These are phyloP conservation scores for Candoia aspera DNA, from an alignment of 2,113 vertebrate genomes.

Conservation along the genomic window DNA sequence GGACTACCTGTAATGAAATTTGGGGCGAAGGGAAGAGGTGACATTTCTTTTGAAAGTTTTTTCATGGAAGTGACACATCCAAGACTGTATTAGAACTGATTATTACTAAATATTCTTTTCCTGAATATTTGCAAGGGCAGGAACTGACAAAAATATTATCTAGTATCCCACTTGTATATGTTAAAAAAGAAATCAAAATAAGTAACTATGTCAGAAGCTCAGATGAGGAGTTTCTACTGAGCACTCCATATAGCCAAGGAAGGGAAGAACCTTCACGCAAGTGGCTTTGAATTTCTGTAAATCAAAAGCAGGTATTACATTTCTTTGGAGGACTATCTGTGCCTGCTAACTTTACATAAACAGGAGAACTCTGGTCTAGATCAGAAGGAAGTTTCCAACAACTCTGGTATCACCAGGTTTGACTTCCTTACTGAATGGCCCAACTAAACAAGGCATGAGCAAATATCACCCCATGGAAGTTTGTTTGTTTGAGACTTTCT, in stretches of 20 bases:
- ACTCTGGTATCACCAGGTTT: not conserved
- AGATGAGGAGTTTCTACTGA: no score
- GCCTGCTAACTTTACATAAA: not conserved
- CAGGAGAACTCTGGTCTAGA: not conserved
- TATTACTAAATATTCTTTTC: not conserved
- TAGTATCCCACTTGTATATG: no score
- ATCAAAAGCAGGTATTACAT: not conserved
- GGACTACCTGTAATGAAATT: not conserved
- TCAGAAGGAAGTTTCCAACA: not conserved
- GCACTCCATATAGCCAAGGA: not conserved
- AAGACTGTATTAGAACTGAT: not conserved
- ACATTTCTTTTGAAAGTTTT: not conserved
- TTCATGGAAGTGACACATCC: not conserved
- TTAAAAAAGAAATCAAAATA: not conserved
- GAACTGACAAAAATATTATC: not conserved
- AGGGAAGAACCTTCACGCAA: no score
- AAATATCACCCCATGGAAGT: accelerated
- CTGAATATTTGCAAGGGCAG: not conserved
- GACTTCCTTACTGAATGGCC: not conserved
- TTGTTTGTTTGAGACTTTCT: not conserved
- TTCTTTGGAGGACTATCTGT: not conserved
- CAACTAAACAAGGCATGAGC: not conserved
- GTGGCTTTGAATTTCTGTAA: not conserved
- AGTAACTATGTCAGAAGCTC: not conserved
- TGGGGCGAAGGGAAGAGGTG: not conserved